Base-by-base conservation (phyloP, 2,888 invertebrate genomes). In the Colletes collaris region DNA sequence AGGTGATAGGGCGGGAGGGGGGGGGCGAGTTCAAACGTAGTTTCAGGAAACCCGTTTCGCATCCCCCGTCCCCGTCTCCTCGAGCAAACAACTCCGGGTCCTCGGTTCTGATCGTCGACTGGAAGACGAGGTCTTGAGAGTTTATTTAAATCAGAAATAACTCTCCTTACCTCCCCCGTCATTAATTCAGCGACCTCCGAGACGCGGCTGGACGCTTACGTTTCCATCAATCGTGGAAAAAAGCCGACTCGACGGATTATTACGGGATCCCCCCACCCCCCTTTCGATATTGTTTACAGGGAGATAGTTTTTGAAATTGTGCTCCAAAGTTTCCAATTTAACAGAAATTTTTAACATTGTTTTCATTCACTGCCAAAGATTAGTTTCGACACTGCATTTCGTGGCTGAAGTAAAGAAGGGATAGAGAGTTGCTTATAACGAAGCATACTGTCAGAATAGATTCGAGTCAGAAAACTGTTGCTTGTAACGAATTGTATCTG, bases 91-190 rank as follows among this genome's bases (percentile, higher is more conserved):
- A 67, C 76, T 71, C 74, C 64, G 46, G 52, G 62, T 68, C 80
- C 69, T 68, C 67, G 74, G 76, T 83, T 81, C 86, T 77, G 72
- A 76, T 86, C 79, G 81, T 77, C 77, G 71, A 49, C 71, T 72
- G 81, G 74, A 64, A 80, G 86, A 80, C 84, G 86, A 79, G 86
- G 69, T 84, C 77, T 70, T 60, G 40, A 63, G 83, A 83, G 86
- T 87, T 90, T 89, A 89, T 91, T 91, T 86, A 88, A 90, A 89
- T 90, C 87, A 86, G 87, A 88, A 89, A 87, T 89, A 87, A 87
- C 89, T 87, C 86, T 71, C 79, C 85, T 83, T 83, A 67, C 64
- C 76, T 73, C 73, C 80, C 80, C 70, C 16, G 44, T 56, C 64
- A 71, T 71, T 71, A 71, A 71, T 63, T 63, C 70, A 46, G 5